Base-by-base conservation (phyloP, 23 tunicate genomes). In the Ciona savignyi region DNA sequence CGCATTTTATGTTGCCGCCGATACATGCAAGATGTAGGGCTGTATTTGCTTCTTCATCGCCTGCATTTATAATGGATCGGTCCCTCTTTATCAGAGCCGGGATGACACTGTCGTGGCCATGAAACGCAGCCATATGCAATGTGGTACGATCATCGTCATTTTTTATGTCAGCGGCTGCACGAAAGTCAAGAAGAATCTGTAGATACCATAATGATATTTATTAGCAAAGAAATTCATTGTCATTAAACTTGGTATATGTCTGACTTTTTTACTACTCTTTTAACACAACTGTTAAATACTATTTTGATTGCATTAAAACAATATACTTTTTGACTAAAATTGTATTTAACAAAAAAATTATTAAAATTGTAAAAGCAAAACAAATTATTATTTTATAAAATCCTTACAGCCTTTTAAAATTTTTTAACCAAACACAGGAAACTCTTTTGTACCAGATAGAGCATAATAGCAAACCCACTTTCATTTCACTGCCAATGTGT, bases 111-210 rank as follows among this genome's bases (percentile, higher is more conserved):
- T 80, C 86, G 31, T 92, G 85, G 23, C 98, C 98, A 65, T 85
- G 85, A 15, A 75, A 63, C n/a, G 98, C 93, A 30, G 98, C 98
- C 91, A 85, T 92, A 65, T 92, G 98, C 30, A 92, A 63, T 29
- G 98, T 85, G 32, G 98, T 92, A 4, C 91, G 79, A 62, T 92
- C 98, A 60, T 85, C 98, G 66, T 92, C 98, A 67, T 92, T 92
- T 51, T 83, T 82, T 32, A 85, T 80, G 76, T 92, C 93, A 23
- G 93, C 93, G 1, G 91, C 66, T 22, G 98, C 98, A 35, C 83
- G 69, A 60, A 72, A 83, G 23, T 84, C 80, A 51, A 89, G 66
- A 22, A 89, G 84, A 15, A 89, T 33, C 96, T 89, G 33, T 28
- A 72, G 71, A 74, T 20, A 74, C 4, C 20, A 15, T 65, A 23